Evolutionary conservation across 1,140 invertebrate species (phyloP).

Genomic region (Dreissena rostriformis): DNA sequence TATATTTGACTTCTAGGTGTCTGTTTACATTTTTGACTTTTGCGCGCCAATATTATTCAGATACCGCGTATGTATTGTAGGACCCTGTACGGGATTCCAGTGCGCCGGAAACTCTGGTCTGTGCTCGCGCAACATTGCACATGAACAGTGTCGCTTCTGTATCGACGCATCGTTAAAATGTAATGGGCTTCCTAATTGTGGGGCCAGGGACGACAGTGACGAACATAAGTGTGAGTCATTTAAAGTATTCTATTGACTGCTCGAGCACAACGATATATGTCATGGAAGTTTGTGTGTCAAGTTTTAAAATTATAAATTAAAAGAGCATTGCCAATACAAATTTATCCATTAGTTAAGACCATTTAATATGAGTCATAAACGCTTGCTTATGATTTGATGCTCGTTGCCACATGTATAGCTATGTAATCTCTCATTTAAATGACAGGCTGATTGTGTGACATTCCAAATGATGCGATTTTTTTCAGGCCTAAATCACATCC

Average conservation of each 20-base stretch:
- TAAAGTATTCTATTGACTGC: neutral
- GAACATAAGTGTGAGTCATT: slow-evolving; percentile 66
- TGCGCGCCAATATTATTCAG: no score
- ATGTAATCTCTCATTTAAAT: neutral
- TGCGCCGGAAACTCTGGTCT: slow-evolving; percentile 18
- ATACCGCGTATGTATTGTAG: slow-evolving; percentile 4
- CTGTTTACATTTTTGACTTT: no score
- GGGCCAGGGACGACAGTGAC: slow-evolving; percentile 69
- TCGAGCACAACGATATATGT: neutral
- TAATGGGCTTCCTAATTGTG: slow-evolving; percentile 72
- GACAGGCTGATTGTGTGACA: neutral
- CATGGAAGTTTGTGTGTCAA: neutral
- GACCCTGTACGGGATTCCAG: slow-evolving; percentile 44
- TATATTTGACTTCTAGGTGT: no score
- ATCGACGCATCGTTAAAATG: slow-evolving; percentile 67
- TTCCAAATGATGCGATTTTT: neutral
- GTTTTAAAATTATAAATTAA: neutral
- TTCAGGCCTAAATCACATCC: slow-evolving; percentile 53
- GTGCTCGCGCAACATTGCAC: slow-evolving; percentile 17
- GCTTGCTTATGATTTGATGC: neutral
- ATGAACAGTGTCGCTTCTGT: slow-evolving; percentile 60
- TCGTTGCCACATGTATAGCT: neutral
- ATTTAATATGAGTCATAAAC: neutral
- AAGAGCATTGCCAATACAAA: neutral
- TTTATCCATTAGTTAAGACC: neutral